Evolutionary conservation across 2,888 invertebrate species (phyloP).

Genomic region (Saturnia japonica): DNA sequence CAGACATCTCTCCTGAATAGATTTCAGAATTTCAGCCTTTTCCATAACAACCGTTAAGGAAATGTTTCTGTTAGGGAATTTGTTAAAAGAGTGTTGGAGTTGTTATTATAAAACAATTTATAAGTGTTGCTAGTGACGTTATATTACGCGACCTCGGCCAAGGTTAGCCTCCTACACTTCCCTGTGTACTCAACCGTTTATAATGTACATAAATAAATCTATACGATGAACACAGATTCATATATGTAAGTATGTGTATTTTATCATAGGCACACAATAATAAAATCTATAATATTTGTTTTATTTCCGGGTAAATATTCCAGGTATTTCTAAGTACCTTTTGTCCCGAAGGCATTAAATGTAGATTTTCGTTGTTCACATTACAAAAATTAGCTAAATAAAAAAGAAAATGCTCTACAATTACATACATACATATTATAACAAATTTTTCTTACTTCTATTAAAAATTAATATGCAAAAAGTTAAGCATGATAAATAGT

Average conservation of each 20-base stretch:
- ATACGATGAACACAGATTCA: conserved; percentile 35
- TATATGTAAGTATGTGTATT: conserved; percentile 21
- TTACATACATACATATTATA: neutral
- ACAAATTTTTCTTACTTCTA: neutral
- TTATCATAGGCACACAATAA: conserved; percentile 36
- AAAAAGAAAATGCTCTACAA: neutral
- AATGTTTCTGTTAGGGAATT: conserved; percentile 40
- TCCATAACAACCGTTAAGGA: conserved; percentile 39
- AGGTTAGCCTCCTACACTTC: conserved; percentile 75
- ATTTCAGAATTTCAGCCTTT: conserved; percentile 40
- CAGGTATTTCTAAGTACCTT: too few species aligned
- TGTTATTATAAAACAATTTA: conserved; percentile 72
- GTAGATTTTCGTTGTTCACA: neutral
- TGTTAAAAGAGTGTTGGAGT: conserved; percentile 40
- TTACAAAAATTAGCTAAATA: neutral
- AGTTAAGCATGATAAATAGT: conserved; percentile 33
- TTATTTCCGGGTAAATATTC: conserved; percentile 40
- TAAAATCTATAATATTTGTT: conserved; percentile 43
- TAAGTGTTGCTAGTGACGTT: conserved; percentile 74
- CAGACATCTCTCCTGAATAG: conserved; percentile 29
- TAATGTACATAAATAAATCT: conserved; percentile 55
- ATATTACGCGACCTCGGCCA: conserved; percentile 75
- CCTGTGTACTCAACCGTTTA: conserved; percentile 73
- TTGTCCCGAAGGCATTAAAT: neutral
- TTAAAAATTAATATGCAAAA: conserved; percentile 16